phyloP scores from a whole-genome alignment of 2,797 vertebrate genomes.

The Tinamus major region DNA sequence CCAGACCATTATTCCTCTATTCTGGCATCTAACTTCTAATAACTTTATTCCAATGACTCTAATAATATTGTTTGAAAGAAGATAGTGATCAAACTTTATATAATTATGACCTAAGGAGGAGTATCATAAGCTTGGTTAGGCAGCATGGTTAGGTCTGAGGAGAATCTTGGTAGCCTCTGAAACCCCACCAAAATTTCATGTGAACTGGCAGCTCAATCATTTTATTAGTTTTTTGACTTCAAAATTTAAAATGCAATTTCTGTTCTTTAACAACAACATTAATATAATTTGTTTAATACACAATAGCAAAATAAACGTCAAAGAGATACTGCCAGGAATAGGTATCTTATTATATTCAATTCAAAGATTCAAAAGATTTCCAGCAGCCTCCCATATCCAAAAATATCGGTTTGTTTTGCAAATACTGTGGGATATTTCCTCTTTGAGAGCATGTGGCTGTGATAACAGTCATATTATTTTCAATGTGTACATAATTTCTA shows the following conservation, averaged over 20 bases:
- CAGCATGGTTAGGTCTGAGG: background rate
- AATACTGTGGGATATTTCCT: background rate
- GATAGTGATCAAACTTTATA: background rate
- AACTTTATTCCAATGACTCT: background rate
- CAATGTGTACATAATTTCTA: background rate
- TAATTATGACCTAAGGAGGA: background rate
- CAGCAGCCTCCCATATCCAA: background rate
- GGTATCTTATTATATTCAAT: background rate
- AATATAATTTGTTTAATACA: background rate
- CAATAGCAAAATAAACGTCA: background rate
- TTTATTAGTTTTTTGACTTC: background rate
- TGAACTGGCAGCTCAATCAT: background rate
- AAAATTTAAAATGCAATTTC: background rate
- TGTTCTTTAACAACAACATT: background rate
- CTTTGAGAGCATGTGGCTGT: background rate
- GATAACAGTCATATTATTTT: background rate
- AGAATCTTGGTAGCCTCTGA: background rate
- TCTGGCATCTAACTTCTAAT: background rate
- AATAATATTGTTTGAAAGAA: background rate
- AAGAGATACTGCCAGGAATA: background rate
- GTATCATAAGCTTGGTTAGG: background rate
- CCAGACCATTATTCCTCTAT: background rate
- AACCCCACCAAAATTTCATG: background rate
- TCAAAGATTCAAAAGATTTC: no score
- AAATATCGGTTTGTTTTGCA: background rate